Conservation (phyloP, 1,140 invertebrate genomes). For the Potamilus streckersoni region DNA sequence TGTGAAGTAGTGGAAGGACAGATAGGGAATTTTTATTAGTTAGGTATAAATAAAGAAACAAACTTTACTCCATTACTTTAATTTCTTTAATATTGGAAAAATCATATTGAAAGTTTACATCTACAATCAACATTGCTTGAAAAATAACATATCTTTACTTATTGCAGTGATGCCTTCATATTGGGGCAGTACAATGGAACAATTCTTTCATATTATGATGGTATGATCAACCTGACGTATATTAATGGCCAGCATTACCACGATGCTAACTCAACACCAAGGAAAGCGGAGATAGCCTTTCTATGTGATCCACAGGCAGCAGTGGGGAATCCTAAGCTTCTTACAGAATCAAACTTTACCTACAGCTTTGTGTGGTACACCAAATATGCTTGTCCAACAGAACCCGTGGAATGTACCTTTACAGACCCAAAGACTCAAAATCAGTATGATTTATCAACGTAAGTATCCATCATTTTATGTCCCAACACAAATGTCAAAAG, state of each 20-base stretch:
- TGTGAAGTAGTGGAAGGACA: too few species aligned
- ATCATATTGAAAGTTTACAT: too few species aligned
- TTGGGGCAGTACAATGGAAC: conserved; percentile 43
- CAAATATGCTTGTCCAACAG: conserved; percentile 58
- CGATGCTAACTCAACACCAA: conserved; percentile 36
- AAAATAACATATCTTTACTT: background rate
- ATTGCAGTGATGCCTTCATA: conserved; percentile 39
- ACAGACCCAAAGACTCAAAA: conserved; percentile 44
- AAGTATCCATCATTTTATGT: conserved; percentile 7
- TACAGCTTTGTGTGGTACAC: conserved; percentile 66
- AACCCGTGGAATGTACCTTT: conserved; percentile 55
- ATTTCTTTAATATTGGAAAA: too few species aligned
- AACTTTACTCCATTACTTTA: too few species aligned
- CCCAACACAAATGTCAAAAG: background rate
- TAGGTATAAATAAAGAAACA: too few species aligned
- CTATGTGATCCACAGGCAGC: conserved; percentile 62
- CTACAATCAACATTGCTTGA: too few species aligned
- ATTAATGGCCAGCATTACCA: conserved; percentile 56
- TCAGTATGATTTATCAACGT: conserved; percentile 65
- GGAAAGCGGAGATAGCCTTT: conserved; percentile 63
- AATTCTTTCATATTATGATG: conserved; percentile 59
- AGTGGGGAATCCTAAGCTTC: conserved; percentile 56
- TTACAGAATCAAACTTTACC: conserved; percentile 49
- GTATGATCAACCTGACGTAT: conserved; percentile 65
- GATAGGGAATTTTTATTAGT: too few species aligned